Percentiles rank a stretch among this genome's conserved stretches.
phyloP scores from a whole-genome alignment of 2,888 invertebrate genomes.

The Hydropsyche betteni region DNA sequence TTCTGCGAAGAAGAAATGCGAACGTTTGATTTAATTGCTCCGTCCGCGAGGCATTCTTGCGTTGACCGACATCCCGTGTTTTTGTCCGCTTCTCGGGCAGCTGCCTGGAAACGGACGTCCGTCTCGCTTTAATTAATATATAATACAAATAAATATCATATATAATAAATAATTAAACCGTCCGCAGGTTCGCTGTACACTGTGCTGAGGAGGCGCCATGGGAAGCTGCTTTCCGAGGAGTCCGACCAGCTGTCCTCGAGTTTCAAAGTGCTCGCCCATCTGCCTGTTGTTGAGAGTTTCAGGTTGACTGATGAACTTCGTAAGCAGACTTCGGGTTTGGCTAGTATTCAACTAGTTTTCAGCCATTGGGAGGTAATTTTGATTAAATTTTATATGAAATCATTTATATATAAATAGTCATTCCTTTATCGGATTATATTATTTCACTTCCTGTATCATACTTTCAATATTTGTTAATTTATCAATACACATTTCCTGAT shows the following conservation, averaged over 20 bases:
- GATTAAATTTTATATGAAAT: too few relatives aligned
- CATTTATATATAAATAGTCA: too few relatives aligned
- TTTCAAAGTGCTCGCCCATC: slow-evolving; percentile 86
- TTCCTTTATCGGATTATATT: too few relatives aligned
- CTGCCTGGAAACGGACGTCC: slow-evolving; percentile 22
- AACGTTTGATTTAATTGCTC: slow-evolving; percentile 18
- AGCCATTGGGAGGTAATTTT: slow-evolving; percentile 88
- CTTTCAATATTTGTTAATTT: too few relatives aligned
- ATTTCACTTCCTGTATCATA: too few relatives aligned
- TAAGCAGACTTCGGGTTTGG: slow-evolving; percentile 95
- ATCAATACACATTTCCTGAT: too few relatives aligned
- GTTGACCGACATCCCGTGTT: slow-evolving; percentile 23
- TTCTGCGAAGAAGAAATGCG: neutral
- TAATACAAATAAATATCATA: too few relatives aligned
- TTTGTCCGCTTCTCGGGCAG: neutral
- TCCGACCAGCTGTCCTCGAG: slow-evolving; percentile 90
- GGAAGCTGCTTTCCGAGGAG: slow-evolving; percentile 89
- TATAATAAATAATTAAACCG: too few relatives aligned
- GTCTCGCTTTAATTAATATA: slow-evolving; percentile 25
- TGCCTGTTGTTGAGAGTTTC: slow-evolving; percentile 98
- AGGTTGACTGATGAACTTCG: slow-evolving; percentile 93
- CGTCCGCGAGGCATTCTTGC: neutral
- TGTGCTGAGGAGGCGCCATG: slow-evolving; percentile 86
- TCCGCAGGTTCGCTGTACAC: slow-evolving; percentile 86
- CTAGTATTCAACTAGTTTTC: slow-evolving; percentile 93